These are phyloP conservation scores for Aptenodytes forsteri DNA, from an alignment of 2,113 vertebrate species.

Conservation along the genomic window DNA sequence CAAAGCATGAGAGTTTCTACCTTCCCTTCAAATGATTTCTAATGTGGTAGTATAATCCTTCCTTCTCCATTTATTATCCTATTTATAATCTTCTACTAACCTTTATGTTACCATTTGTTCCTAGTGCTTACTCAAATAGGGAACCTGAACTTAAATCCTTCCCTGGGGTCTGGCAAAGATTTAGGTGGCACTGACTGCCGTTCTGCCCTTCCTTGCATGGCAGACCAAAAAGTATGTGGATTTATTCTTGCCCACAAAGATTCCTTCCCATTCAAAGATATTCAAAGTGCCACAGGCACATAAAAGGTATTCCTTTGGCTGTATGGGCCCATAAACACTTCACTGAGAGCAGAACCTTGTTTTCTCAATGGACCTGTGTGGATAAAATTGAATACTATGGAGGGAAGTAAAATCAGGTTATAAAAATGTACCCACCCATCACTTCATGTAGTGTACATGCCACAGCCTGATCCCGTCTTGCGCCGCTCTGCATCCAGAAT, in stretches of 20 bases:
- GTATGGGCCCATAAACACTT: constrained; percentile 61
- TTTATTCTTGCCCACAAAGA: constrained; percentile 70
- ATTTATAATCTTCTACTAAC: constrained; percentile 59
- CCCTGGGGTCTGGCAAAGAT: constrained; percentile 66
- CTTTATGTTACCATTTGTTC: constrained; percentile 59
- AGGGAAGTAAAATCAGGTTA: constrained; percentile 56
- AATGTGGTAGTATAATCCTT: constrained; percentile 52
- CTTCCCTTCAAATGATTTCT: constrained; percentile 60
- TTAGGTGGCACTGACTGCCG: constrained; percentile 43
- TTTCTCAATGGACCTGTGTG: constrained; percentile 61
- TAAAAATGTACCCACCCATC: constrained; percentile 56
- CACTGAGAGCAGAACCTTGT: constrained; percentile 62
- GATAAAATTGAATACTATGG: constrained; percentile 59
- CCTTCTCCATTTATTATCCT: constrained; percentile 55
- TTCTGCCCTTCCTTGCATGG: constrained; percentile 65
- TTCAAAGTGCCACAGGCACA: constrained; percentile 58
- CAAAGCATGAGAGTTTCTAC: constrained; percentile 35
- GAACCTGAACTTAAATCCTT: constrained; percentile 59
- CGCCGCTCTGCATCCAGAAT: fast-evolving
- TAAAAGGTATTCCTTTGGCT: constrained; percentile 63
- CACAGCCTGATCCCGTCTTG: not conserved
- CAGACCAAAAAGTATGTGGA: constrained; percentile 60
- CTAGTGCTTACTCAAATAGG: constrained; percentile 48
- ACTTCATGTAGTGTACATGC: not conserved
- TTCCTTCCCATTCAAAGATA: constrained; percentile 68